Percentiles rank a stretch among this genome's conserved stretches.
Evolutionary conservation across 64 coral and sea anemone genomes (phyloP).

Genomic region (Hydrozoanthus tunicans): DNA sequence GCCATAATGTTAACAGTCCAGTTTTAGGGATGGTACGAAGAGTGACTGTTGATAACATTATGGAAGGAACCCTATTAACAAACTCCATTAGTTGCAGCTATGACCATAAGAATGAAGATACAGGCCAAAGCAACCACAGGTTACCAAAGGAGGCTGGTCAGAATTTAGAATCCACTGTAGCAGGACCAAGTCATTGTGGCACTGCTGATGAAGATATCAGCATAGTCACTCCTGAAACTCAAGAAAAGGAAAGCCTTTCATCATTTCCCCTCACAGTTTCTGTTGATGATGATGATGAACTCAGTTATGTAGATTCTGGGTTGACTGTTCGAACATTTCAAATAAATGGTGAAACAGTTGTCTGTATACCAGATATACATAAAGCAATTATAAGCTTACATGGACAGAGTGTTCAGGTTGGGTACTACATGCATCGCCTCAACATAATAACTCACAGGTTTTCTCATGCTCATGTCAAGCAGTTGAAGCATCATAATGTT

Average conservation of each 20-base stretch:
- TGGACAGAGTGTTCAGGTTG: slow-evolving; percentile 81
- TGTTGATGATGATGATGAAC: not conserved
- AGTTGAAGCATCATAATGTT: slow-evolving; percentile 66
- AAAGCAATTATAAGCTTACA: slow-evolving; percentile 80
- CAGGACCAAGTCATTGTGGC: not conserved
- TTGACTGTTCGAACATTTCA: slow-evolving; percentile 73
- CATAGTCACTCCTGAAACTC: not conserved
- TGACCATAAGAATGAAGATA: not conserved
- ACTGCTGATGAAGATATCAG: not conserved
- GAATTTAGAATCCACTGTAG: not conserved
- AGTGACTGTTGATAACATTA: not conserved
- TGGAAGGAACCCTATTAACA: not conserved
- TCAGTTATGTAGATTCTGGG: not conserved
- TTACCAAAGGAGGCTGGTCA: not conserved
- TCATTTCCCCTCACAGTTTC: not conserved
- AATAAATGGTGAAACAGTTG: slow-evolving; percentile 64
- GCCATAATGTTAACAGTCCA: not conserved
- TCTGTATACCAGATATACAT: slow-evolving; percentile 88
- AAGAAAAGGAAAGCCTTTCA: not conserved
- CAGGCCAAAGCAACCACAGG: no score
- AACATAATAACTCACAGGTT: slow-evolving; percentile 80
- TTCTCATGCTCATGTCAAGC: slow-evolving; percentile 63
- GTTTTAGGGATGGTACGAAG: not conserved
- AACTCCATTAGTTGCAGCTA: not conserved
- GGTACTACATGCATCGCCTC: slow-evolving; percentile 75